Base-by-base conservation (phyloP, 1,140 invertebrate genomes). In the Drosophila pseudoobscura region DNA sequence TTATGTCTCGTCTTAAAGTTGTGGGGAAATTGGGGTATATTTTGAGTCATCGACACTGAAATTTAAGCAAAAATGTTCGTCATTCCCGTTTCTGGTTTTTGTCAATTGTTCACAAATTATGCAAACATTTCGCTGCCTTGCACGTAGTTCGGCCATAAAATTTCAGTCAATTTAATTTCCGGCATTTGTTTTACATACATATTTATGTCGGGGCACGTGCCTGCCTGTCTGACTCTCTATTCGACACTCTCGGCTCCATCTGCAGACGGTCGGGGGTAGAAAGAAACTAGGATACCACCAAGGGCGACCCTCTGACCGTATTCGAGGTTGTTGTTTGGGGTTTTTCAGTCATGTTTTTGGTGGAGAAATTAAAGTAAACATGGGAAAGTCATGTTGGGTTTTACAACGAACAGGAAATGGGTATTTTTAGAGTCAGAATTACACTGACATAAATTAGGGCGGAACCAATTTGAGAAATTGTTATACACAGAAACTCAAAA, bases 121-220 rank as follows among this genome's bases (percentile, higher is more conserved):
- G 49, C 43, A 43, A 65, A 57, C 71, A 75, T 75, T 75, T 75
- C 60, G 60, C 50, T 75, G 71, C 71, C 54, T 64, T 75, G 74
- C 71, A 75, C 71, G 71, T 75, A 65, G 60, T 75, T 75, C 53
- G 60, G 13, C 29, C 71, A 75, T 75, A 65, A 75, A 75, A 75
- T 75, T 75, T 65, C 71, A 75, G 71, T 75, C 71, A 75, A 75
- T 75, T 75, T 75, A 75, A 75, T 75, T 75, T 75, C 70, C 55
- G 71, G 49, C 68, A 71, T 71, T 71, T 71, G 55, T 60, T 71
- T 72, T 53, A 60, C 68, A 71, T 71, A 64, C 59, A 75, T 75
- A 65, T 75, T 75, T 75, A 54, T 75, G 71, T 75, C 47, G 39
- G 43, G 44, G 71, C 71, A 75, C 60, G 71, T 75, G 60, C 71